Percentiles rank a stretch among this genome's conserved stretches.
Conservation (phyloP, 2,113 vertebrate genomes). For the Acanthisitta chloris region DNA sequence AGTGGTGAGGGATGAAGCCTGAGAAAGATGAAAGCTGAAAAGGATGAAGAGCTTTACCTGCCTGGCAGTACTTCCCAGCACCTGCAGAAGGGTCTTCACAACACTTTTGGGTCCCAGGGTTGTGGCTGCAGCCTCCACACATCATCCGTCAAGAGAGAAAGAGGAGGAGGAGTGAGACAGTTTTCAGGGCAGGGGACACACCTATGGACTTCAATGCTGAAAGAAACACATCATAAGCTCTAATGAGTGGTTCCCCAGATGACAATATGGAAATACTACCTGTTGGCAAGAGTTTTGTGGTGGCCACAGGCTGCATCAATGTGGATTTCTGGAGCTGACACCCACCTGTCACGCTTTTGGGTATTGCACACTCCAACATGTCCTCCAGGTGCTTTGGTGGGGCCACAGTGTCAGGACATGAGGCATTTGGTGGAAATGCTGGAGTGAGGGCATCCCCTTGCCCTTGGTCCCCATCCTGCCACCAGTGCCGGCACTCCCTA, state of each 20-base stretch:
- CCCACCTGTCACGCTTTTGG: background rate
- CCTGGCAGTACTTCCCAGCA: background rate
- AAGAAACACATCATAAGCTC: rapidly evolving
- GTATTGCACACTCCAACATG: rapidly evolving
- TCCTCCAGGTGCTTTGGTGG: background rate
- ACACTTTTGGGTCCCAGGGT: background rate
- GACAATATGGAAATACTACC: background rate
- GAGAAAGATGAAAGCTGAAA: background rate
- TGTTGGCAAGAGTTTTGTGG: background rate
- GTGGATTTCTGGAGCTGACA: background rate
- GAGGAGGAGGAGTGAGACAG: background rate
- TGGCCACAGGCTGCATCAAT: rapidly evolving
- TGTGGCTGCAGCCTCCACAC: rapidly evolving
- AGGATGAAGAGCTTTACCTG: background rate
- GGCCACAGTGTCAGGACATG: rapidly evolving
- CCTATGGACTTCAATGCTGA: background rate
- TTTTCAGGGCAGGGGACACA: background rate
- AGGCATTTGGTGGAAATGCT: background rate
- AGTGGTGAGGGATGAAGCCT: rapidly evolving
- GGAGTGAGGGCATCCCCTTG: background rate
- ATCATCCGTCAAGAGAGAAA: background rate
- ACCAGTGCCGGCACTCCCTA: no score
- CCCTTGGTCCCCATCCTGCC: background rate
- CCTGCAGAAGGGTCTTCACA: background rate
- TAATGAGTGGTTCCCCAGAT: background rate